Percentiles rank a stretch among this genome's conserved stretches.
Conservation (phyloP, 2,113 vertebrate genomes). For the Hyperopisus bebe region DNA sequence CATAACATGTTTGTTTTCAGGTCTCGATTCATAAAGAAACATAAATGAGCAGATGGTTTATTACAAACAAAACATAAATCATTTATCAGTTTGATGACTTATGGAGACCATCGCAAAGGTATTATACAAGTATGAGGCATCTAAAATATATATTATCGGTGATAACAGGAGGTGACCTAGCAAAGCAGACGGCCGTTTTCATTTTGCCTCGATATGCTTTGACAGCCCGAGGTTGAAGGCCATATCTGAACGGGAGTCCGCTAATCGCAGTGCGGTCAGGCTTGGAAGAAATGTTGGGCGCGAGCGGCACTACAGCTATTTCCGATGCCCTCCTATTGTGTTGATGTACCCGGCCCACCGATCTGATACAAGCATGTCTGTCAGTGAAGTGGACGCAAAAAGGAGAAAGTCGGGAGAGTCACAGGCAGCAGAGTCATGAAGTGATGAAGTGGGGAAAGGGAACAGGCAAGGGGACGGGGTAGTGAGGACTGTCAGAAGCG, state of each 20-base stretch:
- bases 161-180: conserved; percentile 55
- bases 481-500: not conserved
- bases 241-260: conserved; percentile 51
- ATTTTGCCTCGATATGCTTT: conserved; percentile 43
- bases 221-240: conserved; percentile 38
- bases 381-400: conserved; percentile 25
- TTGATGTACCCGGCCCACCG: conserved; percentile 28
- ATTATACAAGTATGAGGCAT: conserved; percentile 35
- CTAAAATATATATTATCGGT: conserved; percentile 40
- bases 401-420: not conserved
- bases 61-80: conserved; percentile 36
- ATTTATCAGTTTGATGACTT: conserved; percentile 23
- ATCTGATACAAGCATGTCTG: conserved; percentile 41
- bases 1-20: conserved; percentile 30
- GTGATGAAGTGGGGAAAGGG: not conserved
- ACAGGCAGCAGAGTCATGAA: not conserved
- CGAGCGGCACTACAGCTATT: conserved; percentile 37
- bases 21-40: conserved; percentile 25
- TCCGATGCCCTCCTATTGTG: not conserved
- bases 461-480: not conserved
- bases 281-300: conserved; percentile 39
- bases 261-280: conserved; percentile 36
- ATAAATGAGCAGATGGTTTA: not conserved
- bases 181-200: conserved; percentile 51
- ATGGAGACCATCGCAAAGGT: conserved; percentile 34